Evolutionary conservation across 2,888 invertebrate genomes (phyloP).

Genomic region (Rotaria socialis): DNA sequence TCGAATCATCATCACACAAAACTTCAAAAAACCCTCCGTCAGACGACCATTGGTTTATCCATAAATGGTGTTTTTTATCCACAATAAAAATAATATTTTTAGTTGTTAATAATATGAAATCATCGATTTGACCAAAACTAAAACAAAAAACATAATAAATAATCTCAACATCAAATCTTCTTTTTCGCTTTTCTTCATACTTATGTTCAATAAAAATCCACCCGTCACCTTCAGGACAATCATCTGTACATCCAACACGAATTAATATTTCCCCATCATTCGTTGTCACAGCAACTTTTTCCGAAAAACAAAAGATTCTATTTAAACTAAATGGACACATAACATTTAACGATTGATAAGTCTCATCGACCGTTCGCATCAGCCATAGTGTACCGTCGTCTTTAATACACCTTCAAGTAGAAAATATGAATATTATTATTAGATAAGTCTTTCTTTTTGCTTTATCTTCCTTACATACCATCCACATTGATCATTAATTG

Average conservation of each 20-base stretch:
- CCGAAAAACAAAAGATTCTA: not conserved
- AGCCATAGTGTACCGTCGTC: not conserved
- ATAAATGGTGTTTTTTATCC: not conserved
- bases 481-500: conserved; percentile 18
- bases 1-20: not conserved
- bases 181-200: too few relatives aligned
- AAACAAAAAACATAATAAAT: not conserved
- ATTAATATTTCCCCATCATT: not conserved
- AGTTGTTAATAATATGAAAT: not conserved
- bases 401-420: not conserved
- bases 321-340: not conserved
- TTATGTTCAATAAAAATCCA: conserved; percentile 34
- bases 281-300: conserved; percentile 1
- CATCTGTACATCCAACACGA: conserved; percentile 3
- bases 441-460: not conserved
- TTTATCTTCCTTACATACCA: not conserved
- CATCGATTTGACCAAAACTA: not conserved
- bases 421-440: not conserved
- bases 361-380: not conserved
- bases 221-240: conserved; percentile 32
- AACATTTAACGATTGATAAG: not conserved
- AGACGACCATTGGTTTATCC: not conserved
- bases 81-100: not conserved
- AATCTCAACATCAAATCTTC: not conserved
- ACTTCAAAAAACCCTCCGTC: not conserved